These are phyloP conservation scores for Sinocyclocheilus anophthalmus DNA, from an alignment of 2,113 vertebrate species.

Conservation along the genomic window DNA sequence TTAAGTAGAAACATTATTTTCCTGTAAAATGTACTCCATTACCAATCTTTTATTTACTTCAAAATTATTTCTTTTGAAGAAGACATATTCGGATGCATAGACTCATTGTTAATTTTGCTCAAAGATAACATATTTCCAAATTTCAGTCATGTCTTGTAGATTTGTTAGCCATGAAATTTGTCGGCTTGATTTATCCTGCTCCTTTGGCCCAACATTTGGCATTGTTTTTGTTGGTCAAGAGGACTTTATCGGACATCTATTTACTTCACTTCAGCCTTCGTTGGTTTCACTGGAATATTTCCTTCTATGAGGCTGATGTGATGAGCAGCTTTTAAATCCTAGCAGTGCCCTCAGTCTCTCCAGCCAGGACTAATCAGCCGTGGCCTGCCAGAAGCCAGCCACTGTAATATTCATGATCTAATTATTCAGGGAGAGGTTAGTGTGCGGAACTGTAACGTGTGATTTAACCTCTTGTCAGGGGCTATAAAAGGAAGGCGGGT, in stretches of 20 bases:
- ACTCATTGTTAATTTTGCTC: no score
- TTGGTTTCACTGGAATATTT: background rate
- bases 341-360: conserved; percentile 41
- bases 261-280: background rate
- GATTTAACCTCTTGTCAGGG: conserved; percentile 80
- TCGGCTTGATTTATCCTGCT: no score
- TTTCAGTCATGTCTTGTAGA: no score
- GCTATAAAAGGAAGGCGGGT: conserved; percentile 81
- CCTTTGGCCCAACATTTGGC: background rate
- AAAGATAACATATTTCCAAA: no score
- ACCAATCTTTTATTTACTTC: no score
- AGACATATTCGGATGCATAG: no score
- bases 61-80: no score
- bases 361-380: conserved; percentile 51
- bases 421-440: conserved; percentile 78
- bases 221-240: background rate
- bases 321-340: conserved; percentile 39
- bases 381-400: conserved; percentile 53
- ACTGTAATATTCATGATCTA: conserved; percentile 81
- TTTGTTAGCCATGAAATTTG: no score
- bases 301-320: conserved; percentile 27
- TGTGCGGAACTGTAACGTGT: conserved; percentile 71
- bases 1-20: no score
- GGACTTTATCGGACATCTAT: background rate
- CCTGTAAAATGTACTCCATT: no score